Percentiles rank a stretch among this genome's conserved stretches.
These are phyloP conservation scores for Excalfactoria chinensis DNA, from an alignment of 2,113 vertebrate genomes.

Conservation along the genomic window DNA sequence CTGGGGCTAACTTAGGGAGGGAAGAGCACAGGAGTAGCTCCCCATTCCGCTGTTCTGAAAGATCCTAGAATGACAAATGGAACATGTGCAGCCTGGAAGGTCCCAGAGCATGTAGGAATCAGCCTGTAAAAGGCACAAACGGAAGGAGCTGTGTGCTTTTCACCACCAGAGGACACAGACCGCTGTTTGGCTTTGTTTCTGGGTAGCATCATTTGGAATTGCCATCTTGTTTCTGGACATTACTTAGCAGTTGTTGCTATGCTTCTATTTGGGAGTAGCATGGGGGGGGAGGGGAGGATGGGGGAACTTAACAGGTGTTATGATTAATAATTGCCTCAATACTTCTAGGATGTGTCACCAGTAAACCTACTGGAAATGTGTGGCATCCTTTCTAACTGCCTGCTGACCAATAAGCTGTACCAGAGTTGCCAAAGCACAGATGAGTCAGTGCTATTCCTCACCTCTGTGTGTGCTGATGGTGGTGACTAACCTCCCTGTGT, in stretches of 20 bases:
- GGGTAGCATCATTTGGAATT: not conserved
- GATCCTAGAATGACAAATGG: no score
- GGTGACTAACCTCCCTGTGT: constrained; percentile 41
- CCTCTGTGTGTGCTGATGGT: not conserved
- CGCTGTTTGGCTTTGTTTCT: not conserved
- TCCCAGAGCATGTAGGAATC: not conserved
- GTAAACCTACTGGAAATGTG: not conserved
- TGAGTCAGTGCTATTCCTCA: constrained; percentile 39
- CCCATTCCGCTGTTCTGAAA: not conserved
- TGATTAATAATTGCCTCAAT: not conserved
- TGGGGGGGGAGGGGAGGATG: no score
- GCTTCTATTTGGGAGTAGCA: not conserved
- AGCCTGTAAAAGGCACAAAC: not conserved
- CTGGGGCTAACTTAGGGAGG: not conserved
- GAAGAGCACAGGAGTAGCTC: not conserved
- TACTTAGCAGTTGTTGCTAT: not conserved
- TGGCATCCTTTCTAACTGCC: constrained; percentile 11
- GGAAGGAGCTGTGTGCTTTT: not conserved
- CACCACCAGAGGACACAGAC: not conserved
- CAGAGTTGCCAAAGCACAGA: not conserved
- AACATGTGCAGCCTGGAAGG: not conserved
- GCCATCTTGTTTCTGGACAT: not conserved
- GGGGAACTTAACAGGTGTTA: not conserved
- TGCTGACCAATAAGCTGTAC: not conserved
- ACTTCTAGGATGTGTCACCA: not conserved